Conservation (phyloP, 2,888 invertebrate species). For the Ophion obscuratus region DNA sequence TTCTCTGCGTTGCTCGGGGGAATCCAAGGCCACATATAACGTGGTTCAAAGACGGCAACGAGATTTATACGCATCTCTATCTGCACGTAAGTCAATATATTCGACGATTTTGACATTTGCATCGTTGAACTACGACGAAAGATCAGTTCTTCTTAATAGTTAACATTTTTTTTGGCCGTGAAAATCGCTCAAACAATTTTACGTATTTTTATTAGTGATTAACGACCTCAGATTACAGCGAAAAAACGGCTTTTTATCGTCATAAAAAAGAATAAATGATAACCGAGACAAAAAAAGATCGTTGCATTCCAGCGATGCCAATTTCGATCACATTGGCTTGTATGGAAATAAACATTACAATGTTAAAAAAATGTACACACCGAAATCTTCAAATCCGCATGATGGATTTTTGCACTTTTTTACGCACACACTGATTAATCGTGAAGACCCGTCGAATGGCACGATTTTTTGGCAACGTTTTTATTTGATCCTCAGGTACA, state of each 20-base stretch:
- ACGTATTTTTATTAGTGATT: too few relatives aligned
- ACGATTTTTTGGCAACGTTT: background rate
- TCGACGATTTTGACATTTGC: background rate
- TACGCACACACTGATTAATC: background rate
- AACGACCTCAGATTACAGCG: too few relatives aligned
- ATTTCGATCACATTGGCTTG: too few relatives aligned
- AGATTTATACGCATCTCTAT: slow-evolving; percentile 95
- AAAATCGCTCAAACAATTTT: too few relatives aligned
- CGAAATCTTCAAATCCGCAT: background rate
- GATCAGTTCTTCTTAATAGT: too few relatives aligned
- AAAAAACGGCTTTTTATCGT: background rate
- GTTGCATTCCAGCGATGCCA: too few relatives aligned
- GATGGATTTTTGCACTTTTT: background rate
- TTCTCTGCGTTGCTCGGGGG: slow-evolving; percentile 95
- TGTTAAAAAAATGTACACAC: background rate
- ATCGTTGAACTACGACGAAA: too few relatives aligned
- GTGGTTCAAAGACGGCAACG: slow-evolving; percentile 98
- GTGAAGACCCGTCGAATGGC: background rate
- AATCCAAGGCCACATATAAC: slow-evolving; percentile 96
- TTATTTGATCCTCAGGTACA: slow-evolving; percentile 88
- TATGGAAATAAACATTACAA: too few relatives aligned
- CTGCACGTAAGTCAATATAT: slow-evolving; percentile 89
- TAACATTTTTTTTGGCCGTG: too few relatives aligned
- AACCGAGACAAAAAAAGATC: too few relatives aligned
- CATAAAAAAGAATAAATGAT: background rate